These are phyloP conservation scores for Perccottus glenii DNA, from an alignment of 2,113 vertebrate species.

Conservation along the genomic window DNA sequence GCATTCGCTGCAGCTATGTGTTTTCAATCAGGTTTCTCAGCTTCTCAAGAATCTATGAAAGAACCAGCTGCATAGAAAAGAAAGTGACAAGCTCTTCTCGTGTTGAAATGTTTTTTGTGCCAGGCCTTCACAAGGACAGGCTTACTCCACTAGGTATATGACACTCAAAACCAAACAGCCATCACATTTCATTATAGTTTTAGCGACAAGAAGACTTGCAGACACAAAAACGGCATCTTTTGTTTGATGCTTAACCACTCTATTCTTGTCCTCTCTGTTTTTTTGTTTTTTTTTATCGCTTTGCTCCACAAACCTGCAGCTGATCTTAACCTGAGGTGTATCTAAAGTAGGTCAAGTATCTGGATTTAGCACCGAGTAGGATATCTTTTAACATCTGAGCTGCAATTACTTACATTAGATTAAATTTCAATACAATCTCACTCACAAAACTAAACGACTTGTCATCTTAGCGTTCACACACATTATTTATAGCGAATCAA, in stretches of 20 bases:
- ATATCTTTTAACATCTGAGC: not conserved
- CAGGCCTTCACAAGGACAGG: not conserved
- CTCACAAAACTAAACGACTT: not conserved
- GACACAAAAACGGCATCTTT: conserved; percentile 1
- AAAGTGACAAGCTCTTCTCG: not conserved
- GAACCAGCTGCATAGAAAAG: not conserved
- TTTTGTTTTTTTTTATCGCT: not conserved
- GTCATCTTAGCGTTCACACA: not conserved
- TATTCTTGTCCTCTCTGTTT: conserved; percentile 22
- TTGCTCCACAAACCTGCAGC: conserved; percentile 11
- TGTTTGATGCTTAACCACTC: conserved; percentile 1
- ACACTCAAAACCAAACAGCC: conserved; percentile 14
- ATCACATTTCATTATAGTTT: conserved; percentile 4
- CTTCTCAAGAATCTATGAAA: not conserved
- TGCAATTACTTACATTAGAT: not conserved
- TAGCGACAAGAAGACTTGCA: not conserved
- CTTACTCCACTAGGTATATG: conserved; percentile 9
- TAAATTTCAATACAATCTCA: not conserved
- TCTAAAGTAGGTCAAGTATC: conserved; percentile 8
- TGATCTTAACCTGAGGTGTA: not conserved
- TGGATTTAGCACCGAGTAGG: not conserved
- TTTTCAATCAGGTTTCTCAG: not conserved
- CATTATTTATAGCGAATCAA: not conserved
- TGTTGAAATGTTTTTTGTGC: conserved; percentile 28
- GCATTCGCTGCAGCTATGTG: not conserved